Conservation (phyloP, 2,888 invertebrate species). For the Phania funesta region DNA sequence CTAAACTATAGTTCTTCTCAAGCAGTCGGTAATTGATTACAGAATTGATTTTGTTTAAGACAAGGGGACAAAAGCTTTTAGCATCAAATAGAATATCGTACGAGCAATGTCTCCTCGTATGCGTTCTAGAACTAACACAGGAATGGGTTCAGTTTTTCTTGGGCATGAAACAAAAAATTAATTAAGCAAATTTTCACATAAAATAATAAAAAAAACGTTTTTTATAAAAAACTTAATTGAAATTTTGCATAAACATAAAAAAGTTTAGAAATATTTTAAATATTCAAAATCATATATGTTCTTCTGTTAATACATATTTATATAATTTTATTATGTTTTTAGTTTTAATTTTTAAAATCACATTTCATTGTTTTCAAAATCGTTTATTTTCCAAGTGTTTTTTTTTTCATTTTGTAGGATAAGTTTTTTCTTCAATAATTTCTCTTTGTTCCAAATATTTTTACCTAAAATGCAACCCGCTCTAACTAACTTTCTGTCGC, state of each 20-base stretch:
- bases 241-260: slow-evolving; percentile 59
- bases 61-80: too few relatives aligned
- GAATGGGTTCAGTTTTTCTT: background rate
- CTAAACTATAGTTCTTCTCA: too few relatives aligned
- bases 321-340: slow-evolving; percentile 33
- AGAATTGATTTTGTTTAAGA: too few relatives aligned
- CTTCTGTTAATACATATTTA: slow-evolving; percentile 14
- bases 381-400: slow-evolving; percentile 62
- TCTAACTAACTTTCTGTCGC: background rate
- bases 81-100: too few relatives aligned
- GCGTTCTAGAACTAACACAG: background rate
- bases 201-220: slow-evolving; percentile 24
- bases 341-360: slow-evolving; percentile 75
- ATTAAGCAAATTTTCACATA: background rate
- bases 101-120: too few relatives aligned
- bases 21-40: too few relatives aligned
- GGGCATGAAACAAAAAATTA: background rate
- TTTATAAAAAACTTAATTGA: slow-evolving; percentile 56
- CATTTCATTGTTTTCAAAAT: slow-evolving; percentile 78
- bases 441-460: slow-evolving; percentile 6
- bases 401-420: slow-evolving; percentile 52
- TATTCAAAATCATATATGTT: slow-evolving; percentile 19
- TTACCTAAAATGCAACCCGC: background rate
- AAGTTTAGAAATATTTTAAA: background rate
- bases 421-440: slow-evolving; percentile 43